These are phyloP conservation scores for Drosophila yooni DNA, from an alignment of 2,888 invertebrate genomes.

Conservation along the genomic window DNA sequence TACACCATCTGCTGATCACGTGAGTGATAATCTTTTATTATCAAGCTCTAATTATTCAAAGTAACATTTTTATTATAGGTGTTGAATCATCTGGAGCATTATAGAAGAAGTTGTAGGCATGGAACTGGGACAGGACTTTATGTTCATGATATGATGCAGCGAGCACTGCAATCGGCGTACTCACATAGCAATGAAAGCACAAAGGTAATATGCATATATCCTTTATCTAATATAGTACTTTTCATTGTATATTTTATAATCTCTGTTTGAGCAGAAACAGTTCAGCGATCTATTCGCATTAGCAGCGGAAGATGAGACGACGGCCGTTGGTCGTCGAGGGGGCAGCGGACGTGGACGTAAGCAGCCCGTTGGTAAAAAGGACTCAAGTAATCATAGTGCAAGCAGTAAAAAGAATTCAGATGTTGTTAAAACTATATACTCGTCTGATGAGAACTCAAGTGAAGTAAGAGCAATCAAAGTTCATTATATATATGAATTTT, in stretches of 20 bases:
- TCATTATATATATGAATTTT: too few relatives aligned
- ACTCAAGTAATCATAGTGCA: constrained; percentile 85
- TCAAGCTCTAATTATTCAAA: not conserved
- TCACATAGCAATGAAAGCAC: constrained; percentile 94
- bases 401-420: constrained; percentile 85
- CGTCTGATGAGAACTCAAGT: constrained; percentile 93
- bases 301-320: constrained; percentile 94
- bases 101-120: constrained; percentile 89
- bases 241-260: not conserved
- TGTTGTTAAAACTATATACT: constrained; percentile 87
- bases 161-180: constrained; percentile 95
- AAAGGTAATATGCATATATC: constrained; percentile 86
- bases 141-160: constrained; percentile 95
- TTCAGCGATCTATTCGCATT: constrained; percentile 95
- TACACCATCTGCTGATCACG: constrained; percentile 92
- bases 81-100: constrained; percentile 95
- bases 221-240: not conserved
- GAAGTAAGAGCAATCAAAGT: constrained; percentile 87
- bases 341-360: constrained; percentile 88
- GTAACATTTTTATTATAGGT: constrained; percentile 86
- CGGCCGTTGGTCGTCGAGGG: constrained; percentile 88
- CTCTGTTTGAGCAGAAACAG: constrained; percentile 88
- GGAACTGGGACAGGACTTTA: constrained; percentile 91
- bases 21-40: constrained; percentile 67
- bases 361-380: constrained; percentile 86